Percentiles rank a stretch among this genome's conserved stretches.
phyloP scores from a whole-genome alignment of 2,113 vertebrate species.

The Pedetes capensis region DNA sequence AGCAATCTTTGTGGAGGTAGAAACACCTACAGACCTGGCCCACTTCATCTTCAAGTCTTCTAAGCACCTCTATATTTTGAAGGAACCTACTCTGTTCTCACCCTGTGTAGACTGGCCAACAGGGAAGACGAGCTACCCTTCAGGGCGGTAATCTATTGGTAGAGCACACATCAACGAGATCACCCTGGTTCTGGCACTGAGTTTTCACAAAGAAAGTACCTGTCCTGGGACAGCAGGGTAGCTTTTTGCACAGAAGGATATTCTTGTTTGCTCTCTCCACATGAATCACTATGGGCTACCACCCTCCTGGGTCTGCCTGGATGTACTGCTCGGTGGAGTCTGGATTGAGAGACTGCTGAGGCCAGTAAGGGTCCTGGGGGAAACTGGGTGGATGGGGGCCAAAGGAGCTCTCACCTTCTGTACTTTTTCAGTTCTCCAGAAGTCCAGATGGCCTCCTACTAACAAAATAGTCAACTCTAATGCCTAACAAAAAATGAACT shows the following conservation, averaged over 20 bases:
- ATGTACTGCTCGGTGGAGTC: not conserved
- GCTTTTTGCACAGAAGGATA: not conserved
- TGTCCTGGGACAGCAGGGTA: not conserved
- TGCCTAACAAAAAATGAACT: not conserved
- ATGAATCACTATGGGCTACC: not conserved
- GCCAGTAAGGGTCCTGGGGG: not conserved
- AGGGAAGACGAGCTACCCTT: not conserved
- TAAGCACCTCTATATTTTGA: not conserved
- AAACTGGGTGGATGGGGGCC: not conserved
- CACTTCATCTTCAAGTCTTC: not conserved
- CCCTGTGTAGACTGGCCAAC: not conserved
- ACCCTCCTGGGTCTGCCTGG: not conserved
- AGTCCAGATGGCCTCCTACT: not conserved
- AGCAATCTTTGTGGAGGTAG: not conserved
- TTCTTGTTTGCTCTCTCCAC: not conserved
- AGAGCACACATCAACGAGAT: not conserved
- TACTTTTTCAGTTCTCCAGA: not conserved
- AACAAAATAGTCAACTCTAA: not conserved
- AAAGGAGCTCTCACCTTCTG: not conserved
- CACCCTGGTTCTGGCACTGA: not conserved
- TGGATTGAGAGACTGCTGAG: not conserved
- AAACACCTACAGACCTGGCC: not conserved
- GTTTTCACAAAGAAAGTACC: not conserved
- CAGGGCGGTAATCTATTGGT: not conserved
- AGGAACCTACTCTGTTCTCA: not conserved